Evolutionary conservation across 2,797 vertebrate species (phyloP).

Genomic region (Spinus pinus): DNA sequence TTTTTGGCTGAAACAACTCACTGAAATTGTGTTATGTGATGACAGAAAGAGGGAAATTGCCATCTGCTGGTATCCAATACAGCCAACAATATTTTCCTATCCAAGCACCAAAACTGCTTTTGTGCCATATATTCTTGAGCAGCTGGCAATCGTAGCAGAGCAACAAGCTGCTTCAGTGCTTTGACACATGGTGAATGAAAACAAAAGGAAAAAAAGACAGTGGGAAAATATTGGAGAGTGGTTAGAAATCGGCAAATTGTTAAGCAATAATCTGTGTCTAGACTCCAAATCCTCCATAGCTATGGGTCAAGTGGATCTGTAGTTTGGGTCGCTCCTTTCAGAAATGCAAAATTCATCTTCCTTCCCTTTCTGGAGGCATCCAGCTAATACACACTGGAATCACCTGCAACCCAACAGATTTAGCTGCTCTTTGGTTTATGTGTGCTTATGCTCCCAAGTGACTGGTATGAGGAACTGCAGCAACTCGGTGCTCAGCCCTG

Average conservation of each 20-base stretch:
- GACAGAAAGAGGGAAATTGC: slow-evolving; percentile 45
- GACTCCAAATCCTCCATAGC: not conserved
- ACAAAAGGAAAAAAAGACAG: not conserved
- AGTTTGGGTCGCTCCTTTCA: not conserved
- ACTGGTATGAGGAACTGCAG: not conserved
- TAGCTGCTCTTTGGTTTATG: fast-evolving
- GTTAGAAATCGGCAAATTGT: not conserved
- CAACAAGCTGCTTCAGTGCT: not conserved
- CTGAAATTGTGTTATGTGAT: not conserved
- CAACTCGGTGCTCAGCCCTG: not conserved
- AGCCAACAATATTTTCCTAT: slow-evolving; percentile 38
- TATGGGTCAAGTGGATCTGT: not conserved
- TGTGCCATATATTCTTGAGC: not conserved
- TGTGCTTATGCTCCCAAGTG: not conserved
- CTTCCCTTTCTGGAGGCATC: not conserved
- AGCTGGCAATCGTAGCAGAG: not conserved
- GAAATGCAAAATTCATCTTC: not conserved
- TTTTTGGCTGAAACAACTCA: slow-evolving; percentile 13
- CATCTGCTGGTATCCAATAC: slow-evolving; percentile 29
- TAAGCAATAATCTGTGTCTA: not conserved
- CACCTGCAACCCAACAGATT: not conserved
- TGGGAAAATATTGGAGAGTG: not conserved
- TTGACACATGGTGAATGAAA: not conserved
- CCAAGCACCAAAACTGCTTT: slow-evolving; percentile 13
- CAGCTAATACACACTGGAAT: not conserved